Evolutionary conservation across 2,113 vertebrate species (phyloP), one percentile per base, ranked within the genome.

Genomic region (Crocuta crocuta): DNA sequence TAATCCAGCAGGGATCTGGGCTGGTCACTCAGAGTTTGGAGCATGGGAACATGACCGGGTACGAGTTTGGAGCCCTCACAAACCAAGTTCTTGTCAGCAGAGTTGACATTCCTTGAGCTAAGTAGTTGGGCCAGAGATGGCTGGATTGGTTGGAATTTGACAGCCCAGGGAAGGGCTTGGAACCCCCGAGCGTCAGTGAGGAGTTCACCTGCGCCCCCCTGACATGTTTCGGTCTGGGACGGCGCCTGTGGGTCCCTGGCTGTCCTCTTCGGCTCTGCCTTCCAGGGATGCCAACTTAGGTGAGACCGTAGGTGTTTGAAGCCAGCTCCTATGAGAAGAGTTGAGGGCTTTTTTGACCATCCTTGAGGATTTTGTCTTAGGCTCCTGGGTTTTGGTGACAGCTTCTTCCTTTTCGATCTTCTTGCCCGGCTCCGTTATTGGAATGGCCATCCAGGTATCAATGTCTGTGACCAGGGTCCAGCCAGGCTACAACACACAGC

Each of bases 371-470:
- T 94, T 78, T 10, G 31, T 55, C 33, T 28, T 31, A 35, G 35
- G 31, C 58, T 19, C 6, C 39, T n/a, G 23, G 28, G 48, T 24
- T 74, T 13, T 43, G 23, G 26, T 90, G 70, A 76, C 61, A 2
- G 31, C 82, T 19, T 89, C 55, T 87, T 90, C 65, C 35, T 86
- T n/a, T 68, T 24, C 15, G 0, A 48, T 3, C 13, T 68, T 81
- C 48, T 61, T 35, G 4, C 50, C 33, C 7, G 0, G 28, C 58
- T 88, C 2, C 55, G 33, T 43, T 19, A 8, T 10, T 19, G 73
- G 45, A 70, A 3, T 0, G 55, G 5, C 71, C 11, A 0, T 63
- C 55, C 2, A 2, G 10, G 1, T n/a, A 1, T 17, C 35, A 21
- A 0, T 0, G 26, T 78, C 24, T 1, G 8, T 45, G n/a, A 16